phyloP scores from a whole-genome alignment of 2,888 invertebrate species.

The Zaprionus lineosus region DNA sequence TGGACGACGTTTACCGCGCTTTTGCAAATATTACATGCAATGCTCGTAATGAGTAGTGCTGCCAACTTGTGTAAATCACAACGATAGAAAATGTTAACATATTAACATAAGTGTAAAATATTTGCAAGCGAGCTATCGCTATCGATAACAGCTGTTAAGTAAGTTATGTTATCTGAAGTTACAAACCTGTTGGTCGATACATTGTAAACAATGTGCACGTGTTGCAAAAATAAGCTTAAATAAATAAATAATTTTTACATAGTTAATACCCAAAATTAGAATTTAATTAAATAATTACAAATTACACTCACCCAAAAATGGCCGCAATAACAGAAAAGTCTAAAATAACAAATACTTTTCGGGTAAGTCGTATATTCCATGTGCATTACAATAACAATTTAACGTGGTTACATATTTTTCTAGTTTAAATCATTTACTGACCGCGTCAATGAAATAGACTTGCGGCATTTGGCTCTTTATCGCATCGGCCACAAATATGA shows the following conservation, averaged over 20 bases:
- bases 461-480: constrained; percentile 91
- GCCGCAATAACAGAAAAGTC: constrained; percentile 84
- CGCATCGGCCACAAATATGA: constrained; percentile 91
- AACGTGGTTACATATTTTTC: constrained; percentile 59
- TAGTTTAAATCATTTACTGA: constrained; percentile 95
- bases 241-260: background rate
- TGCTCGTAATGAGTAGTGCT: too few species aligned
- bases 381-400: background rate
- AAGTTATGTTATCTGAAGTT: too few species aligned
- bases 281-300: too few species aligned
- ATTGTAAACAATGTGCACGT: constrained; percentile 54
- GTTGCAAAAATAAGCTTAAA: constrained; percentile 15
- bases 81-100: too few species aligned
- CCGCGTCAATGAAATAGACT: constrained; percentile 91
- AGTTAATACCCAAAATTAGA: too few species aligned
- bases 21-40: too few species aligned
- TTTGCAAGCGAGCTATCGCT: too few species aligned
- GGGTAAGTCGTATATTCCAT: constrained; percentile 84
- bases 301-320: constrained; percentile 33
- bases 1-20: too few species aligned
- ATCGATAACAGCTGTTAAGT: too few species aligned
- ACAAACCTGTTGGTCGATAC: too few species aligned
- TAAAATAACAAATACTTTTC: constrained; percentile 90
- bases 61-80: too few species aligned
- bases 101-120: too few species aligned